Evolutionary conservation across 37 sponge, comb jelly and placozoan genomes (phyloP), one percentile per base, ranked within the genome.

Genomic region (Dysidea cf. avara): DNA sequence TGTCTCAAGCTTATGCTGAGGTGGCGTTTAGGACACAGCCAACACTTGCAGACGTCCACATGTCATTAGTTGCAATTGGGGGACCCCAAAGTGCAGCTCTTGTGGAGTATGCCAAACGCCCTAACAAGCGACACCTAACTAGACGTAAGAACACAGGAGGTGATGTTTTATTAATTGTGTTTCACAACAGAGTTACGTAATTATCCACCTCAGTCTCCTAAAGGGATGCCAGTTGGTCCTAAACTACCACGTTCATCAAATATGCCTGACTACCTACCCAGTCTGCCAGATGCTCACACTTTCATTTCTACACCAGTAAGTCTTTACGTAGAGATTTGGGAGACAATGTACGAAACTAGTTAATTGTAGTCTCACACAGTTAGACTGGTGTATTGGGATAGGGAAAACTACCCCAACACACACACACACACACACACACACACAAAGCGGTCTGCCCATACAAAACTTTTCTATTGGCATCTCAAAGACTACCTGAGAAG

Each of bases 231-330:
- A 35, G 81, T 85, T 16, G 90, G 88, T 22, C 46, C 65, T 18
- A 78, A 86, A 37, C 34, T 37, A 2, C 48, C 79, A 26, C 80
- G 69, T 3, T 84, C 88, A 1, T 32, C 84, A 20, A 68, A 83
- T 48, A 63, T 92, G 2, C 80, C 84, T 14, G 28, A 66, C 20
- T 61, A 92, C 77, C 80, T 83, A 31, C 88, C 88, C 3, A 35
- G 73, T 30, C 75, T 87, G 29, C 92, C 92, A 31, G 87, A 92
- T 61, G 80, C 88, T 20, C 92, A 92, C 81, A 92, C 92, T 13
- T 92, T 76, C 61, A 68, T 86, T 56, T 58, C 51, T 35, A 87
- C 92, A 49, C 84, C 88, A 6, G 92, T 92, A 46, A 91, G 92
- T 72, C n/a, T 20, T 6, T 38, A 66, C 12, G n/a, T n/a, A n/a